Percentiles rank a stretch among this genome's conserved stretches.
phyloP scores from a whole-genome alignment of 2,113 vertebrate species.

The Oreotragus oreotragus region DNA sequence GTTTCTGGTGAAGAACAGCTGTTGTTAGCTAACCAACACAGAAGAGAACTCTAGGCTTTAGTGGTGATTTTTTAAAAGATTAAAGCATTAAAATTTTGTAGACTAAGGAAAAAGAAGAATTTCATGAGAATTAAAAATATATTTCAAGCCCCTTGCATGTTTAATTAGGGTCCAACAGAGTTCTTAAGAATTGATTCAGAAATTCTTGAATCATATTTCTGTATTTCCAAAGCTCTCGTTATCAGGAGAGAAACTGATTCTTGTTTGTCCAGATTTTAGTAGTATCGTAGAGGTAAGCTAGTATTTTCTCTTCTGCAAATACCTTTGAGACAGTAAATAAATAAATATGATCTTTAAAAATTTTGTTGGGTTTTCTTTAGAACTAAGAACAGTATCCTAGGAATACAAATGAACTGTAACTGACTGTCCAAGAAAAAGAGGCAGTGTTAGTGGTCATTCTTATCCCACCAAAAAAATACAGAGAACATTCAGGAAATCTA shows the following conservation, averaged over 20 bases:
- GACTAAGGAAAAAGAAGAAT: background rate
- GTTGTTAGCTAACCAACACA: background rate
- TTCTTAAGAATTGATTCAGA: background rate
- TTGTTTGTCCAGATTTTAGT: background rate
- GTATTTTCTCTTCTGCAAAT: conserved; percentile 6
- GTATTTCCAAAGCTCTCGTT: background rate
- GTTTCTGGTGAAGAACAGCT: background rate
- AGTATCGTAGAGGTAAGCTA: background rate
- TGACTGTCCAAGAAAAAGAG: background rate
- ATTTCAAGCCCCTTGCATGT: background rate
- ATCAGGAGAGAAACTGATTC: background rate
- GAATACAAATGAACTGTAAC: background rate
- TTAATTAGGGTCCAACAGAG: background rate
- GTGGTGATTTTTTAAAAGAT: background rate
- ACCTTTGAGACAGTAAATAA: background rate
- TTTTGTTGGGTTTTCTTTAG: background rate
- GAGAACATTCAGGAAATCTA: background rate
- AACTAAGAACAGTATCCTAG: background rate
- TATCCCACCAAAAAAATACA: background rate
- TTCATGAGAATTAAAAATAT: conserved; percentile 12
- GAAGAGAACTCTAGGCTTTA: background rate
- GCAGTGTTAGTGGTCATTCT: background rate
- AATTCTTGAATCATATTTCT: conserved; percentile 2
- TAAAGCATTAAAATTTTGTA: background rate
- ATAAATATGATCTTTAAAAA: background rate